phyloP scores from a whole-genome alignment of 2,113 vertebrate genomes.

The Forbesichthys agassizii region DNA sequence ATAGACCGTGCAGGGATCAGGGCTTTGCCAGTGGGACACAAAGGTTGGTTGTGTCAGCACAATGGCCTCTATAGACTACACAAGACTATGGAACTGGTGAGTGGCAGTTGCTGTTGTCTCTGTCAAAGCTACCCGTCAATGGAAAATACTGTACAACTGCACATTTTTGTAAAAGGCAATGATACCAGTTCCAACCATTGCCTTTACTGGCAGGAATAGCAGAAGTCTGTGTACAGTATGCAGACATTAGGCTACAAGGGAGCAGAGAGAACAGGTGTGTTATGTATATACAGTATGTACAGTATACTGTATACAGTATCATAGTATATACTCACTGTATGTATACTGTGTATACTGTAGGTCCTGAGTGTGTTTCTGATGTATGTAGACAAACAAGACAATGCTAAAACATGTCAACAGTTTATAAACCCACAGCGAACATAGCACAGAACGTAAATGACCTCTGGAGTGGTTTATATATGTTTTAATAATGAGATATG shows the following conservation, averaged over 20 bases:
- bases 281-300: too few relatives aligned
- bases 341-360: too few relatives aligned
- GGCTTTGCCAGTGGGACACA: constrained; percentile 64
- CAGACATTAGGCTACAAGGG: not conserved
- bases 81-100: constrained; percentile 52
- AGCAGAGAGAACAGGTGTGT: not conserved
- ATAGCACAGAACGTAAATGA: too few relatives aligned
- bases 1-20: constrained; percentile 68
- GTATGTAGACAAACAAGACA: too few relatives aligned
- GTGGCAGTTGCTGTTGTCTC: constrained; percentile 59
- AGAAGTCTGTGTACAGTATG: constrained; percentile 11
- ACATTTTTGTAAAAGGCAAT: constrained; percentile 62
- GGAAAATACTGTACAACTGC: constrained; percentile 68
- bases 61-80: constrained; percentile 50
- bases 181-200: constrained; percentile 69
- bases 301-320: too few relatives aligned
- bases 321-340: too few relatives aligned
- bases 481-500: not conserved
- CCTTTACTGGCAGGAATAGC: constrained; percentile 54
- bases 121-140: constrained; percentile 61
- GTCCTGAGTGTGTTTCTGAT: too few relatives aligned
- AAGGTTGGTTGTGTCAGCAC: constrained; percentile 74
- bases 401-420: too few relatives aligned
- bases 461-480: not conserved
- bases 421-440: too few relatives aligned